These are phyloP conservation scores for Tridacna crocea DNA, from an alignment of 2,888 invertebrate genomes.

Conservation along the genomic window DNA sequence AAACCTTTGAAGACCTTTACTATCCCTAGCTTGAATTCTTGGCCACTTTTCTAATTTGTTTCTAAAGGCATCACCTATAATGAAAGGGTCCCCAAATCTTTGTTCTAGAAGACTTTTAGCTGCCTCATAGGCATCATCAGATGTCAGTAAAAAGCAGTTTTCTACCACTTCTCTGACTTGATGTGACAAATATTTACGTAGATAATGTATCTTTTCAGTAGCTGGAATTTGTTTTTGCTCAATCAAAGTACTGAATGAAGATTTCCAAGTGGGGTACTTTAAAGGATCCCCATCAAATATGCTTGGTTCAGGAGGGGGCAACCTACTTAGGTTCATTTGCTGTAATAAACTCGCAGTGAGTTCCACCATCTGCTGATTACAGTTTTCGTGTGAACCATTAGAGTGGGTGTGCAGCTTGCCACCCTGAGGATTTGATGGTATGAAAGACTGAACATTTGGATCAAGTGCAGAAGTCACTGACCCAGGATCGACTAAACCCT, in stretches of 20 bases:
- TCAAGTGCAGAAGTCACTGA: background rate
- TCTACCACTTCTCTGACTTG: constrained; percentile 15
- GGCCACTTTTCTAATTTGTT: constrained; percentile 10
- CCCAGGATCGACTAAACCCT: background rate
- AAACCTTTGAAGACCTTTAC: background rate
- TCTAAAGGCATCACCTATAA: background rate
- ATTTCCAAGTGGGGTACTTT: constrained; percentile 22
- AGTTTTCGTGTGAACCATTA: background rate
- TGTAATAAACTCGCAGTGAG: no score
- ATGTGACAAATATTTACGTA: constrained; percentile 5
- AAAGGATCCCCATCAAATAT: constrained; percentile 40
- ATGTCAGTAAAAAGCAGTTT: constrained; percentile 12
- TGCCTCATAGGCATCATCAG: constrained; percentile 41
- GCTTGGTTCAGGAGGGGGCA: constrained; percentile 46
- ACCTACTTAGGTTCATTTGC: constrained; percentile 42
- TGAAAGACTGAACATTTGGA: background rate
- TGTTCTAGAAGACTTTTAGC: constrained; percentile 36
- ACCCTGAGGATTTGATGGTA: background rate
- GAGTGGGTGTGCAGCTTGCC: background rate
- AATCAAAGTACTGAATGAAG: background rate
- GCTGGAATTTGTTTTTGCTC: background rate
- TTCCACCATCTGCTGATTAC: background rate
- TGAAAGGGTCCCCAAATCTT: constrained; percentile 5
- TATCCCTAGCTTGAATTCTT: constrained; percentile 4
- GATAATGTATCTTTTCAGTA: constrained; percentile 25